Conservation (phyloP, 2,113 vertebrate genomes). For the Microtus ochrogaster region DNA sequence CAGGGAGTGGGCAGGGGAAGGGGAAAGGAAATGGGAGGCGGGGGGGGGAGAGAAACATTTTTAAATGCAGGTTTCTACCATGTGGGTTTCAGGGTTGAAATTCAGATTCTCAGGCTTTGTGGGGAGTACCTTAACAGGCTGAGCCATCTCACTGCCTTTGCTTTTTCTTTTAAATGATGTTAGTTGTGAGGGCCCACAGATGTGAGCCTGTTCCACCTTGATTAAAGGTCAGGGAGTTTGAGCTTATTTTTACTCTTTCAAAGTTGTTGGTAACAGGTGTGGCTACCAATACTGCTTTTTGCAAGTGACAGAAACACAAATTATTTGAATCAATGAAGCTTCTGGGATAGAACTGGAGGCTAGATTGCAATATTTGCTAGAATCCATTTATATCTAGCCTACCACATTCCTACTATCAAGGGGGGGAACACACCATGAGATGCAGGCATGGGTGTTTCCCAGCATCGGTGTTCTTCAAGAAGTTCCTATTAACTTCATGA, state of each 20-base stretch:
- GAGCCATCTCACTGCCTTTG: background rate
- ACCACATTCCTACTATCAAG: background rate
- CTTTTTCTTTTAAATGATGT: background rate
- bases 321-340: background rate
- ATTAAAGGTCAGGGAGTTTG: no score
- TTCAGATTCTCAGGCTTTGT: background rate
- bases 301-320: background rate
- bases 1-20: background rate
- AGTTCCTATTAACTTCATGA: conserved; percentile 10
- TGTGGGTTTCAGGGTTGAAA: background rate
- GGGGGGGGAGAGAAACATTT: background rate
- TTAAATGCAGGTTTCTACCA: background rate
- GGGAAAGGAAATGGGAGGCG: background rate
- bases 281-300: background rate
- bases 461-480: background rate
- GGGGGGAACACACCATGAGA: background rate
- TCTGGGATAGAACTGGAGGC: background rate
- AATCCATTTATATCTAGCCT: background rate
- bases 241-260: no score
- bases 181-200: background rate
- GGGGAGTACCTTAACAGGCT: background rate
- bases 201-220: no score
- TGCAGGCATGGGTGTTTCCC: background rate
- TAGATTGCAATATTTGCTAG: background rate
- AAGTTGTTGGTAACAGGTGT: no score